Evolutionary conservation across 1,140 invertebrate species (phyloP).

Genomic region (Andricus grossulariae): DNA sequence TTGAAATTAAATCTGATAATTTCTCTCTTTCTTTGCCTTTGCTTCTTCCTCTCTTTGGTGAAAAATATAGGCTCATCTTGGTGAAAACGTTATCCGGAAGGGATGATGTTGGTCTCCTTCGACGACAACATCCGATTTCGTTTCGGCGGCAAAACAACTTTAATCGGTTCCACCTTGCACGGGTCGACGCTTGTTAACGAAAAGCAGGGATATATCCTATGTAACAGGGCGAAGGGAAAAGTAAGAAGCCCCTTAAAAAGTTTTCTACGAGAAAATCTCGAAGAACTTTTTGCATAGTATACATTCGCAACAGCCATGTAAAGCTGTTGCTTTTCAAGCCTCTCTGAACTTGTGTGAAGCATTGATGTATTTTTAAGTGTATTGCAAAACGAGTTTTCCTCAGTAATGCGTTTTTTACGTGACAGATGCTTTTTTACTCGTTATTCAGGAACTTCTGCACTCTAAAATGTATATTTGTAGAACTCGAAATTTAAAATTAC

Average conservation of each 20-base stretch:
- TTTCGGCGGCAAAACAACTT: constrained; percentile 39
- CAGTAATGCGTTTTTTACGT: too few species aligned
- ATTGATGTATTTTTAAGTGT: constrained; percentile 18
- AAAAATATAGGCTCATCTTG: constrained; percentile 12
- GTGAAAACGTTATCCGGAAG: constrained; percentile 1
- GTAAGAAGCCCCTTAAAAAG: constrained; percentile 50
- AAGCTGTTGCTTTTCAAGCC: constrained; percentile 25
- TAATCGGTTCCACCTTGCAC: constrained; percentile 41
- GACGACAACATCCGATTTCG: constrained; percentile 42
- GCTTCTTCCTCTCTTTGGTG: constrained; percentile 1
- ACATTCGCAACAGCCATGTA: neutral
- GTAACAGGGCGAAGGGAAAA: neutral
- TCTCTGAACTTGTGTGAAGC: neutral
- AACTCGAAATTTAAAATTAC: too few species aligned
- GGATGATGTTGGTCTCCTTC: neutral
- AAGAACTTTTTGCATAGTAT: neutral
- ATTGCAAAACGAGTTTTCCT: neutral
- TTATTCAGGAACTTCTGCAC: too few species aligned
- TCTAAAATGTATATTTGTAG: too few species aligned
- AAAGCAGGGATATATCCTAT: constrained; percentile 34
- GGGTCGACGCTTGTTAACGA: constrained; percentile 45
- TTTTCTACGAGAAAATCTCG: constrained; percentile 52
- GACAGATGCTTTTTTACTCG: too few species aligned
- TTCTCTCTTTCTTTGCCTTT: constrained; percentile 27
- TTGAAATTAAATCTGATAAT: neutral